Evolutionary conservation across 1,140 invertebrate species (phyloP), one percentile per base, ranked within the genome.

Genomic region (Aphis craccivora): DNA sequence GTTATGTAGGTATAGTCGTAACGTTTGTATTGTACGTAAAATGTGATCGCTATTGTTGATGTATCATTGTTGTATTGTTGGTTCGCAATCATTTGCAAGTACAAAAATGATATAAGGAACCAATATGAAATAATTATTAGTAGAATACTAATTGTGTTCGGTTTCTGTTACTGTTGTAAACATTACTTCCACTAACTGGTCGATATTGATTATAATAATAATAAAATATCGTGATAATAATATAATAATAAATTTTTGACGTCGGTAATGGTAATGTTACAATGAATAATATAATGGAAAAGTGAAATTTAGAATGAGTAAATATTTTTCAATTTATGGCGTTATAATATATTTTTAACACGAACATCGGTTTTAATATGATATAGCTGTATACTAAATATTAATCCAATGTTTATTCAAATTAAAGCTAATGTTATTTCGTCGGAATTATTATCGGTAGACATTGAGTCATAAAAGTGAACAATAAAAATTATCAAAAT

Each of bases 391-490:
- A 20, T 81, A 20, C 9, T 83, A 7, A 22, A 37, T 83, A 83
- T 20, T 37, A 37, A 37, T 37, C 76, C 35, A 37, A 83, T 37
- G 35, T 83, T 83, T 83, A 37, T 83, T 83, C 2, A 83, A 83
- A 83, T 37, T 43, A 84, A 84, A 43, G 22, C 37, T 84, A 43
- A 84, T 84, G 37, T 25, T 84, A 23, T 83, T 40, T 43, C 23
- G 25, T 40, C 37, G 23, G 37, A 84, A 84, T 40, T n/a, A 83
- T 37, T 83, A 83, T 84, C 37, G 23, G 22, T 84, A 84, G 83
- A 84, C 23, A 40, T 84, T 84, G 83, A 84, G 14, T 84, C 37
- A 40, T 84, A 84, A 43, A 84, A 84, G 83, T 84, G 37, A 84
- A 83, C 35, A 83, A 45, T 45, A 45, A 40, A 40, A 40, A 43